A percentile compares a stretch with the other conserved stretches of the same genome.
phyloP scores from a whole-genome alignment of 2,113 vertebrate genomes.

The Poecile atricapillus region DNA sequence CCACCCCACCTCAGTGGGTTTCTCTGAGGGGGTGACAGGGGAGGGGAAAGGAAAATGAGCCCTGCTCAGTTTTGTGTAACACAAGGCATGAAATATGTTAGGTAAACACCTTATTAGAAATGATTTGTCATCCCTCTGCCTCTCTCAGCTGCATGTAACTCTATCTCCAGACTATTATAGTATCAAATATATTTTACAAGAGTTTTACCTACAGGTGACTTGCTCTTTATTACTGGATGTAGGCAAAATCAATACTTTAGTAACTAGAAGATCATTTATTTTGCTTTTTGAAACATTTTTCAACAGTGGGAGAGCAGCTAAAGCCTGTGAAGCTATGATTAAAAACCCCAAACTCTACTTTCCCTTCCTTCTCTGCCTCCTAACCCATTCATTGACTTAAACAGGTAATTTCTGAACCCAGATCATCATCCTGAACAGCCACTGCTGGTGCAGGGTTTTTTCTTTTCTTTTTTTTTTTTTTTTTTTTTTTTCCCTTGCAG shows the following conservation, averaged over 20 bases:
- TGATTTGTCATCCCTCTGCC: constrained; percentile 72
- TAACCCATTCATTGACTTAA: constrained; percentile 71
- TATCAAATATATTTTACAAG: constrained; percentile 86
- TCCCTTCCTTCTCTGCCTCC: constrained; percentile 54
- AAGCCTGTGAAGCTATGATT: constrained; percentile 78
- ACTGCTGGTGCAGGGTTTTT: neutral
- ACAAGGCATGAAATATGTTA: constrained; percentile 1
- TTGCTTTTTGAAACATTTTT: constrained; percentile 83
- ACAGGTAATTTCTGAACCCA: constrained; percentile 53
- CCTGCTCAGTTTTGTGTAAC: neutral
- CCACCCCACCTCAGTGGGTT: neutral
- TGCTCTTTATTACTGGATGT: constrained; percentile 85
- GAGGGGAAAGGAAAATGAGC: neutral
- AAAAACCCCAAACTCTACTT: constrained; percentile 73
- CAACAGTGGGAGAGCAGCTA: constrained; percentile 78
- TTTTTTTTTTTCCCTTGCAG: neutral
- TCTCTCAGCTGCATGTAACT: constrained; percentile 74
- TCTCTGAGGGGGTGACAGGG: neutral
- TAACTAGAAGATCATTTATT: constrained; percentile 81
- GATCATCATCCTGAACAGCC: constrained; percentile 8
- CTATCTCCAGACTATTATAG: constrained; percentile 83
- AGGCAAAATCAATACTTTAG: constrained; percentile 84
- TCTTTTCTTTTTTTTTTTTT: too few species aligned
- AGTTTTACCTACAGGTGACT: constrained; percentile 87
- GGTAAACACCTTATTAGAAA: constrained; percentile 60